Conservation (phyloP, 64 coral and sea anemone genomes). For the Montipora efflorescens region DNA sequence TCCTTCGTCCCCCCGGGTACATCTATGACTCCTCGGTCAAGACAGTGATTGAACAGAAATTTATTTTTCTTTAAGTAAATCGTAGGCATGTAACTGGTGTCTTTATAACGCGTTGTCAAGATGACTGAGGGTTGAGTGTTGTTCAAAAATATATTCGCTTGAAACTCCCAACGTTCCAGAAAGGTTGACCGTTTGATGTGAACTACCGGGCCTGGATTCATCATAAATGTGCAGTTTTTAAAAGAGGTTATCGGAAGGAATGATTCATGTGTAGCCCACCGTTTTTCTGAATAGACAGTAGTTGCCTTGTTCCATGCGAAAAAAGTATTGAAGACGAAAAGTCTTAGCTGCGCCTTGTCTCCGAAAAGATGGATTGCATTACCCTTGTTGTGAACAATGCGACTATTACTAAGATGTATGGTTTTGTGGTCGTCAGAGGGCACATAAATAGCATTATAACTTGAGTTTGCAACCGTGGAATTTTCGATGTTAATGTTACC, state of each 20-base stretch:
- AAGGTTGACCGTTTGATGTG: background rate
- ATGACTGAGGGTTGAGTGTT: constrained; percentile 20
- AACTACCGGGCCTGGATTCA: constrained; percentile 9
- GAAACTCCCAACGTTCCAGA: constrained; percentile 14
- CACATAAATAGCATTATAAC: background rate
- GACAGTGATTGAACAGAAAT: constrained; percentile 60
- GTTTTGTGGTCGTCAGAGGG: background rate
- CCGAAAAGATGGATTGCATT: background rate
- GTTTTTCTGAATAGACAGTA: background rate
- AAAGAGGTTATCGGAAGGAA: background rate
- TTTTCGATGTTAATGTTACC: constrained; percentile 1
- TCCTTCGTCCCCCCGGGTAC: background rate
- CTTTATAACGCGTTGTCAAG: background rate
- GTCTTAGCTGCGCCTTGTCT: background rate
- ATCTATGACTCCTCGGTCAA: constrained; percentile 60
- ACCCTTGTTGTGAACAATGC: background rate
- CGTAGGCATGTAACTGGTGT: background rate
- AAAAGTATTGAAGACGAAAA: background rate
- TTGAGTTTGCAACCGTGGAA: background rate
- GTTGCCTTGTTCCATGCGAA: constrained; percentile 1
- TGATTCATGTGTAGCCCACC: background rate
- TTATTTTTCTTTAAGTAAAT: constrained; percentile 40
- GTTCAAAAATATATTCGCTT: constrained; percentile 1
- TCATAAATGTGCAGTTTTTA: constrained; percentile 33
- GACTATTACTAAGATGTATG: background rate